These are phyloP conservation scores for Leptestheria dahalacensis DNA, from an alignment of 1,140 invertebrate species.

Conservation along the genomic window DNA sequence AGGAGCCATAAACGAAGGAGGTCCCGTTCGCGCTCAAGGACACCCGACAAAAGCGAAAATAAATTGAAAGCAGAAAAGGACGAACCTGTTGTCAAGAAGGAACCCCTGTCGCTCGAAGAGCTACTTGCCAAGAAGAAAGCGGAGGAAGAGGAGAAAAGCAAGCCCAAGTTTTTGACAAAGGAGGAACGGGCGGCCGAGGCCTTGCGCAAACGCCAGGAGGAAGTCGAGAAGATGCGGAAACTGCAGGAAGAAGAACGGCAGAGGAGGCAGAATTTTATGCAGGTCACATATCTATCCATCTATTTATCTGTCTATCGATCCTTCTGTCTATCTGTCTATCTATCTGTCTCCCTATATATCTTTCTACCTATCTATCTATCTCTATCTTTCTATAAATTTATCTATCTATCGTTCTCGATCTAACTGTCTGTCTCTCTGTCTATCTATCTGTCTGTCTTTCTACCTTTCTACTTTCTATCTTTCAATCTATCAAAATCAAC, in stretches of 20 bases:
- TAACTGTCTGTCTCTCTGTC: too few relatives aligned
- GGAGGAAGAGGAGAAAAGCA: conserved; percentile 79
- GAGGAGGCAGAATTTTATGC: conserved; percentile 37
- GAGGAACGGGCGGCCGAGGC: conserved; percentile 84
- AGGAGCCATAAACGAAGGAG: conserved; percentile 18
- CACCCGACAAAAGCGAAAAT: conserved; percentile 25
- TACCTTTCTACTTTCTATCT: too few relatives aligned
- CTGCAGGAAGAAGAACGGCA: conserved; percentile 54
- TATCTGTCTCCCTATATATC: too few relatives aligned
- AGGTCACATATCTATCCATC: not conserved
- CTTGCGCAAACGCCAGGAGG: conserved; percentile 68
- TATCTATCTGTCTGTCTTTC: too few relatives aligned
- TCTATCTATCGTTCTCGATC: not conserved
- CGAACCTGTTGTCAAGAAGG: conserved; percentile 43
- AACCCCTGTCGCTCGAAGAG: conserved; percentile 91
- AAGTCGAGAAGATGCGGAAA: conserved; percentile 53
- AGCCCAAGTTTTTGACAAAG: conserved; percentile 93
- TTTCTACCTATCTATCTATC: not conserved
- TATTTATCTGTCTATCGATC: not conserved
- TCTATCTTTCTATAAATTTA: not conserved
- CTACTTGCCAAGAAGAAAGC: conserved; percentile 89
- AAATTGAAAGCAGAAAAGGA: conserved; percentile 26
- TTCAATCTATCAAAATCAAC: too few relatives aligned
- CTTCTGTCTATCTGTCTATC: not conserved
- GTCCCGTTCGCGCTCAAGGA: conserved; percentile 13